Percentiles rank a stretch among this genome's conserved stretches.
phyloP scores from a whole-genome alignment of 2,888 invertebrate genomes.

The Sphinx pinastri region DNA sequence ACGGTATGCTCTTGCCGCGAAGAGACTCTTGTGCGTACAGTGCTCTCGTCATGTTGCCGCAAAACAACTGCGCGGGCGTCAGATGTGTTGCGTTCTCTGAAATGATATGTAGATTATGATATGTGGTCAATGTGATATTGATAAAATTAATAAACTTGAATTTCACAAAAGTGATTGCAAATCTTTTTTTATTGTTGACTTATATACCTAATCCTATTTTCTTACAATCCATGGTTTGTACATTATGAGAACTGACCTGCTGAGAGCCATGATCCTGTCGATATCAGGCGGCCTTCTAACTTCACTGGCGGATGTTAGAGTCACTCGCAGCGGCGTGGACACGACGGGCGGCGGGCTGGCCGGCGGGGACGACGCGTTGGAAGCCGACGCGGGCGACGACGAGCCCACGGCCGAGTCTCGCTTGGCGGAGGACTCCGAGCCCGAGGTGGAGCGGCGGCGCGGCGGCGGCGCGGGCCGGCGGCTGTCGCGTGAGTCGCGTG shows the following conservation, averaged over 20 bases:
- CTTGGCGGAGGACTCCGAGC: conserved; percentile 62
- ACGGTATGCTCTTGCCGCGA: conserved; percentile 47
- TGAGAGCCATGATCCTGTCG: conserved; percentile 65
- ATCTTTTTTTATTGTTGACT: no score
- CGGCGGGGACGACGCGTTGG: conserved; percentile 77
- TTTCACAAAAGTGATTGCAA: no score
- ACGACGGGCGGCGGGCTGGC: conserved; percentile 49
- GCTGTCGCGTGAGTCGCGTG: conserved; percentile 3
- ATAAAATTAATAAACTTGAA: not conserved
- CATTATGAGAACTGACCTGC: conserved; percentile 49
- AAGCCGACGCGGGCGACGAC: conserved; percentile 58
- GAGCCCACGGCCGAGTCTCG: conserved; percentile 88
- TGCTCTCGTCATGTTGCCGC: conserved; percentile 76
- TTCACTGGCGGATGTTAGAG: conserved; percentile 85
- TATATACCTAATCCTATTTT: no score
- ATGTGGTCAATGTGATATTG: not conserved
- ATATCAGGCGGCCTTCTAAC: conserved; percentile 73
- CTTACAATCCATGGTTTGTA: no score
- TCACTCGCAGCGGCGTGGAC: conserved; percentile 71
- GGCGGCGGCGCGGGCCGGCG: conserved; percentile 52
- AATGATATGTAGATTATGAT: conserved; percentile 34
- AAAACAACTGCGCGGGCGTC: conserved; percentile 71
- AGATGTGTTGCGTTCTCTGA: conserved; percentile 80
- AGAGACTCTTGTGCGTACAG: conserved; percentile 77
- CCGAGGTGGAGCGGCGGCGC: conserved; percentile 68